phyloP scores from a whole-genome alignment of 2,888 invertebrate genomes.

The Halictus quadricinctus region DNA sequence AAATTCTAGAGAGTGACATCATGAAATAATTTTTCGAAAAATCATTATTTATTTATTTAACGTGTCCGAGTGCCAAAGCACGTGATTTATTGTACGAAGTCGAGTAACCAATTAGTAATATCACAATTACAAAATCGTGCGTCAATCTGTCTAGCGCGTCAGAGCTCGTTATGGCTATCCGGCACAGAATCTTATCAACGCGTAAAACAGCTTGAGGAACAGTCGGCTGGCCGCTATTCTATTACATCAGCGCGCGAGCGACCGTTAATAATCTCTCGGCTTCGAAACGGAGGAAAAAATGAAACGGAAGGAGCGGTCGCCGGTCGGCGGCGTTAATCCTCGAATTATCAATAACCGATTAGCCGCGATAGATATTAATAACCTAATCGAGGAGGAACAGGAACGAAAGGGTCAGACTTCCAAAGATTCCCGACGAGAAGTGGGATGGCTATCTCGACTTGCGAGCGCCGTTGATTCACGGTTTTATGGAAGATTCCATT shows the following conservation, averaged over 20 bases:
- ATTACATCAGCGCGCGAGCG: neutral
- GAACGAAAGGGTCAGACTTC: neutral
- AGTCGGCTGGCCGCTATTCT: neutral
- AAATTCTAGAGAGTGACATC: neutral
- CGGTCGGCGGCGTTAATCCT: neutral
- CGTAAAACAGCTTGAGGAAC: conserved; percentile 2
- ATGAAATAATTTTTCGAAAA: neutral
- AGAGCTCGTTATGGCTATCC: conserved; percentile 19
- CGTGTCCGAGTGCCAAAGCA: neutral
- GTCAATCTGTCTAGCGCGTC: conserved; percentile 6
- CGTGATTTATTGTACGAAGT: neutral
- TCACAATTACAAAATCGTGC: conserved; percentile 24
- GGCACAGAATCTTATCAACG: neutral
- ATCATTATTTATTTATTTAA: neutral
- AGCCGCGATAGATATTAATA: conserved; percentile 1
- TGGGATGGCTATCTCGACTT: neutral
- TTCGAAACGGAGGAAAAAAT: neutral
- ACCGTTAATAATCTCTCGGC: conserved; percentile 9
- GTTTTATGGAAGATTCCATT: conserved; percentile 26
- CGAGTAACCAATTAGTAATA: neutral
- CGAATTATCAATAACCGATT: conserved; percentile 36
- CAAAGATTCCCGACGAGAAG: conserved; percentile 26
- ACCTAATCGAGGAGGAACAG: neutral
- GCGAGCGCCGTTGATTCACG: neutral
- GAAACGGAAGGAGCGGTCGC: neutral